phyloP scores from a whole-genome alignment of 2,797 vertebrate genomes.

The Australoheros facetus region DNA sequence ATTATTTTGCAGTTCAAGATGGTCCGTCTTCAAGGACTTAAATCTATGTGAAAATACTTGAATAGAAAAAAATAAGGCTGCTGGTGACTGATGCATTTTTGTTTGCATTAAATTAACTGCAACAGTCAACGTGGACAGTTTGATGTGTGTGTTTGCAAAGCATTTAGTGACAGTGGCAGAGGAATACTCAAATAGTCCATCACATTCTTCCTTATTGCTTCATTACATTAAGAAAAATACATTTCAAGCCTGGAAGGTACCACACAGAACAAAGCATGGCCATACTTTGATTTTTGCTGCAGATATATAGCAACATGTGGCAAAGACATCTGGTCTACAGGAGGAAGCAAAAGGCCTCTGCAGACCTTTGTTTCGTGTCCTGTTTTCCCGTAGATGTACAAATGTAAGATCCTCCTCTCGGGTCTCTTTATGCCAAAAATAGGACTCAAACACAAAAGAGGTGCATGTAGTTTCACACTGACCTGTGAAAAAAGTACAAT shows the following conservation, averaged over 20 bases:
- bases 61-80: not conserved
- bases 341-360: constrained; percentile 25
- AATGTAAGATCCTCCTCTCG: not conserved
- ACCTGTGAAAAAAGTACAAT: not conserved
- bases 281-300: constrained; percentile 9
- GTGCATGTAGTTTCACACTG: constrained; percentile 8
- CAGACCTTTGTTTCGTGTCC: constrained; percentile 18
- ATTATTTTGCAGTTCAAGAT: constrained; percentile 9
- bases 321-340: constrained; percentile 40
- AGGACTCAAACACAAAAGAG: not conserved
- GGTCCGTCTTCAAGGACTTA: not conserved
- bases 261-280: not conserved
- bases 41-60: not conserved
- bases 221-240: not conserved
- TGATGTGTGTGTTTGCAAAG: not conserved
- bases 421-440: not conserved
- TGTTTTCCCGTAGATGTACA: constrained; percentile 32
- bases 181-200: not conserved
- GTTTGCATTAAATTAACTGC: not conserved
- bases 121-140: not conserved
- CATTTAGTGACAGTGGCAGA: not conserved
- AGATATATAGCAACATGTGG: constrained; percentile 39
- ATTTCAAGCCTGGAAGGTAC: not conserved
- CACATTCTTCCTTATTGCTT: not conserved
- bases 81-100: not conserved